Base-by-base conservation (phyloP, 1,140 invertebrate genomes). In the Micrasema longulum region DNA sequence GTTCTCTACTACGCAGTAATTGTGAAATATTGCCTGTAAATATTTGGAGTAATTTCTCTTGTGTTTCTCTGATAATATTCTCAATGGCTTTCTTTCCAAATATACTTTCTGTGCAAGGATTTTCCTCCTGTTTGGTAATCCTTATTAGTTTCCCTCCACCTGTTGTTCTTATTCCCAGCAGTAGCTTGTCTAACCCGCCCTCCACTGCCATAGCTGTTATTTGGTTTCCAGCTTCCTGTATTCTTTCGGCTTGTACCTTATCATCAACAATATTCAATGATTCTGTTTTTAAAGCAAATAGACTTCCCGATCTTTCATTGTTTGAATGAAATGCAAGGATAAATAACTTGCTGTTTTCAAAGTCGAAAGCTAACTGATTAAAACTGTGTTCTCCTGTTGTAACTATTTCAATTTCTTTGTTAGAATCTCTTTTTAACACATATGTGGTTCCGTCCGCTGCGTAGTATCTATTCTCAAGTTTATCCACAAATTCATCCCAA, bases 271-370 rank as follows among this genome's bases (percentile, higher is more conserved):
- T n/a, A n/a, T 57, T 22, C 7, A 67, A 22, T 2, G 67, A 14
- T 35, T 69, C 67, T 31, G 67, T 69, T 9, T 41, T 35, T 12
- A 69, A 36, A 23, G 67, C 53, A n/a, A 35, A 69, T 4, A 69
- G 52, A 22, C 22, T 57, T 14, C 67, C 67, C 20, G 38, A 35
- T 31, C 23, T 69, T 47, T 45, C 43, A 47, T 48, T 60, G 26
- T 67, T 20, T 2, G 53, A 31, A 23, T 22, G 26, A 36, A 60
- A 69, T 10, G 67, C 14, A 2, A 69, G 53, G 31, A 69, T 69
- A 11, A 69, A 22, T 60, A 69, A n/a, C 36, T 20, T 36, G 10
- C 45, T 62, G 2, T 3, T 23, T 60, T 48, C 43, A 2, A 35
- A 35, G 47, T 69, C 67, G 1, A 60, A 47, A 18, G 41, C 67